These are phyloP conservation scores for Mactra quadrangularis DNA, from an alignment of 1,140 invertebrate species.

Conservation along the genomic window DNA sequence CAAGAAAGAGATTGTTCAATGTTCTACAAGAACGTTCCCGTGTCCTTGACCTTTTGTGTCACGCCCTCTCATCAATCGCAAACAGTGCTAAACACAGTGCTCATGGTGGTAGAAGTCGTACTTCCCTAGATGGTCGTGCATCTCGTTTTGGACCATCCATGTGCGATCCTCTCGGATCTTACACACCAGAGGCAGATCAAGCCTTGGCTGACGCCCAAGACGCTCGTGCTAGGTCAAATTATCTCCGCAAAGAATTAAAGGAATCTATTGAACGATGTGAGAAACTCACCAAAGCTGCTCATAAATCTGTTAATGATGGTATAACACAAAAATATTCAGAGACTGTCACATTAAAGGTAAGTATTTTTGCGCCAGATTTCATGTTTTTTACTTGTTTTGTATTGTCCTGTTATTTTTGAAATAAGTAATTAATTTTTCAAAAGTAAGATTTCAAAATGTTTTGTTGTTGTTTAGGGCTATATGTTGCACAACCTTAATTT, in stretches of 20 bases:
- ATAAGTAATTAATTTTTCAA: too few relatives aligned
- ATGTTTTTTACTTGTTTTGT: too few relatives aligned
- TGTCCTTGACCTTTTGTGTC: slow-evolving; percentile 82
- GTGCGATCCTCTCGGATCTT: slow-evolving; percentile 80
- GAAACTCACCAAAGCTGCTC: slow-evolving; percentile 79
- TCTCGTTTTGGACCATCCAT: slow-evolving; percentile 63
- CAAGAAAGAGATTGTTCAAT: slow-evolving; percentile 77
- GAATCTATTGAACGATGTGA: slow-evolving; percentile 78
- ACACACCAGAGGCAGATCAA: slow-evolving; percentile 81
- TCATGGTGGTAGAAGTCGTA: slow-evolving; percentile 55
- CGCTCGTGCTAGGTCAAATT: slow-evolving; percentile 73
- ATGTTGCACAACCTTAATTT: too few relatives aligned
- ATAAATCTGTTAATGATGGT: slow-evolving; percentile 82
- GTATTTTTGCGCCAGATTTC: too few relatives aligned
- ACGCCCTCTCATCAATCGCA: slow-evolving; percentile 73
- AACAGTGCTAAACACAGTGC: slow-evolving; percentile 58
- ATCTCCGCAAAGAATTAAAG: slow-evolving; percentile 75
- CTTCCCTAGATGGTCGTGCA: slow-evolving; percentile 67
- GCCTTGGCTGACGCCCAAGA: slow-evolving; percentile 78
- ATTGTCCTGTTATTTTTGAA: too few relatives aligned
- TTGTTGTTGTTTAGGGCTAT: too few relatives aligned
- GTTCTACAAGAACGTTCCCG: slow-evolving; percentile 80
- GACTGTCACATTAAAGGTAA: slow-evolving; percentile 81
- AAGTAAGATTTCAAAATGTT: too few relatives aligned
- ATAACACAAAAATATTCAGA: slow-evolving; percentile 81